Evolutionary conservation across 2,797 vertebrate species (phyloP).

Genomic region (Onychomys arenicola): DNA sequence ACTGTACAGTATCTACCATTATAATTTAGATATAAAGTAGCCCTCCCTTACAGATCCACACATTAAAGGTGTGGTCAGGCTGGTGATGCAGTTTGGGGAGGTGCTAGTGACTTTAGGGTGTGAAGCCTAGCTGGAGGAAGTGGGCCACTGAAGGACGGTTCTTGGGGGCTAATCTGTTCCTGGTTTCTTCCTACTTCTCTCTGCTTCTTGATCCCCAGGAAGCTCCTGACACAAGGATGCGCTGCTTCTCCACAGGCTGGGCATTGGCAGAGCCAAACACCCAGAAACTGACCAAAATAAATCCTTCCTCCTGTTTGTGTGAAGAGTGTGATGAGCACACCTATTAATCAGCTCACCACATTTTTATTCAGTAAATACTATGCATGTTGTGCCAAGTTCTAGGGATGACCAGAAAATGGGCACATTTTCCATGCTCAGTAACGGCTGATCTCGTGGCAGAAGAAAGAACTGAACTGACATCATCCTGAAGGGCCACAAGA

Average conservation of each 20-base stretch:
- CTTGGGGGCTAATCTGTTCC: not conserved
- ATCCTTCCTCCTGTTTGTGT: not conserved
- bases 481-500: not conserved
- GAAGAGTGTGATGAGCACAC: not conserved
- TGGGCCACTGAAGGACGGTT: not conserved
- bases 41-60: not conserved
- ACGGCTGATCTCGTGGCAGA: not conserved
- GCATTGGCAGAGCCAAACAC: not conserved
- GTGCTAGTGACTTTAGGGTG: not conserved
- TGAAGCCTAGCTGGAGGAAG: not conserved
- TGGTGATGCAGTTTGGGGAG: not conserved
- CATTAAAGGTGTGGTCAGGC: not conserved
- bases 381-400: not conserved
- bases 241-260: not conserved
- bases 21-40: not conserved
- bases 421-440: constrained; percentile 22
- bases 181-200: not conserved
- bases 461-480: not conserved
- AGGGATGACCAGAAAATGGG: constrained; percentile 3
- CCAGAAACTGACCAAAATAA: not conserved
- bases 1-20: not conserved
- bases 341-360: not conserved
- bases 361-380: constrained; percentile 23
- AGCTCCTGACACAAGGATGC: not conserved
- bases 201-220: not conserved